Evolutionary conservation across 2,888 invertebrate genomes (phyloP).

Genomic region (Lasius platythorax): DNA sequence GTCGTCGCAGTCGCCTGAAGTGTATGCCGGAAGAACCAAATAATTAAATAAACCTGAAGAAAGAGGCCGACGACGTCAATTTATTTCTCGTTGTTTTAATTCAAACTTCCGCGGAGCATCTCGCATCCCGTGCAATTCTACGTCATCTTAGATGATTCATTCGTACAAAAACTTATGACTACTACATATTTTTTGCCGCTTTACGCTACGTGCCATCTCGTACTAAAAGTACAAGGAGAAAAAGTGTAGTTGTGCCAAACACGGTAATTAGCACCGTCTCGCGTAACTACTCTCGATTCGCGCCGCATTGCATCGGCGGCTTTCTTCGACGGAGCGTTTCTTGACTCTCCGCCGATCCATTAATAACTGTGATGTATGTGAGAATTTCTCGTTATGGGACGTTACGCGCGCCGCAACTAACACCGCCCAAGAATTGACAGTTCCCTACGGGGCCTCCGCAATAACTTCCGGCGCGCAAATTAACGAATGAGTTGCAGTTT

Average conservation of each 20-base stretch:
- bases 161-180: conserved; percentile 40
- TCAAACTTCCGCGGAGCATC: conserved; percentile 33
- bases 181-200: background rate
- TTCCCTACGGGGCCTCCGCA: conserved; percentile 64
- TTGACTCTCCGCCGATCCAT: conserved; percentile 64
- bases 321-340: conserved; percentile 62
- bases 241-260: conserved; percentile 3
- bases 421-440: conserved; percentile 73
- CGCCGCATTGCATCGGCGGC: conserved; percentile 4
- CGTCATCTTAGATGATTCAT: conserved; percentile 3
- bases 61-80: conserved; percentile 41
- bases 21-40: conserved; percentile 11
- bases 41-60: conserved; percentile 39
- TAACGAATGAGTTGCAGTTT: conserved; percentile 77
- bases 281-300: conserved; percentile 23
- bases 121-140: conserved; percentile 6
- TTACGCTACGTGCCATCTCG: background rate
- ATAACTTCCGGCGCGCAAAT: conserved; percentile 75
- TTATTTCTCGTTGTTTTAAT: conserved; percentile 55
- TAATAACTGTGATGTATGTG: conserved; percentile 77
- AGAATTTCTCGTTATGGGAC: conserved; percentile 72
- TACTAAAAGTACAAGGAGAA: background rate
- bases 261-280: conserved; percentile 1
- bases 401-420: conserved; percentile 55
- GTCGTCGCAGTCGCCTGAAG: conserved; percentile 22